phyloP scores from a whole-genome alignment of 2,797 vertebrate genomes.

The Anguilla anguilla region DNA sequence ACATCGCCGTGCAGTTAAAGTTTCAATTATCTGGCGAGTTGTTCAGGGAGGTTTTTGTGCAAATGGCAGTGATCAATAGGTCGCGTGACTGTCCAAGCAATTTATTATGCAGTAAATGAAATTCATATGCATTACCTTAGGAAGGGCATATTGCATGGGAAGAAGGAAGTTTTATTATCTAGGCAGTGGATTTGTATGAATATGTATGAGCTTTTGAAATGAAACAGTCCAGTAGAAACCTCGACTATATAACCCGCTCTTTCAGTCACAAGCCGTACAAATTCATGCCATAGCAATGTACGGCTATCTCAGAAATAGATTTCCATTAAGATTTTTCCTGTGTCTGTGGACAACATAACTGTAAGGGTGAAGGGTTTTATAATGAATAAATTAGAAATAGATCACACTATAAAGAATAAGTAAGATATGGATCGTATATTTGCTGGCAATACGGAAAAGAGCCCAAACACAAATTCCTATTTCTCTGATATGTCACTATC shows the following conservation, averaged over 20 bases:
- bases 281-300: neutral
- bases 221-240: neutral
- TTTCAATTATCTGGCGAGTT: slow-evolving; percentile 19
- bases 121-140: slow-evolving; percentile 9
- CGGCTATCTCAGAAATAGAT: slow-evolving; percentile 10
- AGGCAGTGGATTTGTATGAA: neutral
- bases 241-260: neutral
- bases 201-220: neutral
- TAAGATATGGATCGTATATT: neutral
- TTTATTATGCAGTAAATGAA: slow-evolving; percentile 5
- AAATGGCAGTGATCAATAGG: slow-evolving; percentile 17
- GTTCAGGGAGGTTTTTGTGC: neutral
- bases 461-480: neutral
- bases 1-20: neutral
- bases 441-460: neutral
- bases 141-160: neutral
- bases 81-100: neutral
- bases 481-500: neutral
- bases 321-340: slow-evolving; percentile 3
- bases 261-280: neutral
- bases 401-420: neutral
- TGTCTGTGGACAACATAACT: neutral
- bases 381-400: neutral
- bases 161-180: neutral
- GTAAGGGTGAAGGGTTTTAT: neutral